Evolutionary conservation across 2,113 vertebrate species (phyloP).

Genomic region (Solea solea): DNA sequence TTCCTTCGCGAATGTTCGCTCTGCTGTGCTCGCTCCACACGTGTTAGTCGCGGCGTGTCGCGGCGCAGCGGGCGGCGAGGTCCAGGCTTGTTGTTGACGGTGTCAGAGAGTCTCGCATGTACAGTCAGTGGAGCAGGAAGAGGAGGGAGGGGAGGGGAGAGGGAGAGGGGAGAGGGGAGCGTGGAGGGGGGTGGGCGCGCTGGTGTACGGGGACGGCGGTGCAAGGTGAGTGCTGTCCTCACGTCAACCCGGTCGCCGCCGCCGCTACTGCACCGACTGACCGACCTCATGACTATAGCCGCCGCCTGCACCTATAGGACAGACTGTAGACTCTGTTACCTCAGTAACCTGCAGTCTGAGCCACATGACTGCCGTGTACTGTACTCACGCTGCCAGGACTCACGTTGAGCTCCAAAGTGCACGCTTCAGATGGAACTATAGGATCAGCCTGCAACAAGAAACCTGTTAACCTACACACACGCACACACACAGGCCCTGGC

Average conservation of each 20-base stretch:
- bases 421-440: background rate
- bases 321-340: too few relatives aligned
- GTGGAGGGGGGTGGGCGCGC: background rate
- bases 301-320: background rate
- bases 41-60: too few relatives aligned
- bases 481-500: background rate
- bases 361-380: constrained; percentile 23
- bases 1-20: background rate
- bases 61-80: too few relatives aligned
- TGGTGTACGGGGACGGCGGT: constrained; percentile 13
- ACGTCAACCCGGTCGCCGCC: constrained; percentile 58
- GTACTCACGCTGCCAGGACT: background rate
- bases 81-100: constrained; percentile 14
- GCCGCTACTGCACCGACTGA: constrained; percentile 3
- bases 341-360: background rate
- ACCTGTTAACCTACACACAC: constrained; percentile 6
- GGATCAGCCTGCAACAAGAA: background rate
- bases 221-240: constrained; percentile 71
- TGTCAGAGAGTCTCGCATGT: background rate
- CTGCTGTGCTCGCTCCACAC: background rate
- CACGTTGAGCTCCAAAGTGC: constrained; percentile 6
- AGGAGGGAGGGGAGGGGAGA: background rate
- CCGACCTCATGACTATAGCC: too few relatives aligned
- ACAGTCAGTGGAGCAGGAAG: background rate
- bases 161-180: background rate